phyloP scores from a whole-genome alignment of 2,797 vertebrate species.

The Cryptoblepharus egeriae region DNA sequence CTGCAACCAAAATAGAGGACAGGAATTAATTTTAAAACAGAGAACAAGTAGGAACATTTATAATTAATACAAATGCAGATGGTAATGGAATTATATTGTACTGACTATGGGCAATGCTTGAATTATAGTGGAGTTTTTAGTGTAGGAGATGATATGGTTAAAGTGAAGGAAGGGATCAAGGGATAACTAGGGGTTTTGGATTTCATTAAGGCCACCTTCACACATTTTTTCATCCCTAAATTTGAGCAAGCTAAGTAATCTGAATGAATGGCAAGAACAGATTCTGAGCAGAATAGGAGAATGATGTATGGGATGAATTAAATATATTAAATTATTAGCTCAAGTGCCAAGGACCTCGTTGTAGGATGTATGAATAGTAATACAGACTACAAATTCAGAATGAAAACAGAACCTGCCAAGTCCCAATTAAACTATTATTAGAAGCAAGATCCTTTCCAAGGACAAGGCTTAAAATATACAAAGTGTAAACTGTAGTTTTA shows the following conservation, averaged over 20 bases:
- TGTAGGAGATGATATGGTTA: no score
- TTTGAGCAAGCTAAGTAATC: background rate
- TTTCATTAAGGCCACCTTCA: no score
- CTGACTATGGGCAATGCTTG: background rate
- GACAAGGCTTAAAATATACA: slow-evolving; percentile 21
- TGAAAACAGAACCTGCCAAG: background rate
- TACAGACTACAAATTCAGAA: background rate
- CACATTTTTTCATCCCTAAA: no score
- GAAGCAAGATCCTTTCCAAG: slow-evolving; percentile 11
- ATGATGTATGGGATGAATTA: background rate
- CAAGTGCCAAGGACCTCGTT: background rate
- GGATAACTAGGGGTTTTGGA: no score
- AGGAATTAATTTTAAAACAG: background rate
- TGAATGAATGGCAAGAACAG: background rate
- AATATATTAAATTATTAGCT: background rate
- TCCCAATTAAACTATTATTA: slow-evolving; percentile 13
- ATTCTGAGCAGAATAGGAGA: background rate
- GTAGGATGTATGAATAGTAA: background rate
- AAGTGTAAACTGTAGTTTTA: background rate
- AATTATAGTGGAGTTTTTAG: no score
- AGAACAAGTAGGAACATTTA: background rate
- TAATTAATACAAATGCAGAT: background rate
- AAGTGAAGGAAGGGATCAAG: no score
- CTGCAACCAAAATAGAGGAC: background rate
- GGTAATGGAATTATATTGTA: background rate